These are phyloP conservation scores for Sthenelais limicola DNA, from an alignment of 2,888 invertebrate genomes.

Conservation along the genomic window DNA sequence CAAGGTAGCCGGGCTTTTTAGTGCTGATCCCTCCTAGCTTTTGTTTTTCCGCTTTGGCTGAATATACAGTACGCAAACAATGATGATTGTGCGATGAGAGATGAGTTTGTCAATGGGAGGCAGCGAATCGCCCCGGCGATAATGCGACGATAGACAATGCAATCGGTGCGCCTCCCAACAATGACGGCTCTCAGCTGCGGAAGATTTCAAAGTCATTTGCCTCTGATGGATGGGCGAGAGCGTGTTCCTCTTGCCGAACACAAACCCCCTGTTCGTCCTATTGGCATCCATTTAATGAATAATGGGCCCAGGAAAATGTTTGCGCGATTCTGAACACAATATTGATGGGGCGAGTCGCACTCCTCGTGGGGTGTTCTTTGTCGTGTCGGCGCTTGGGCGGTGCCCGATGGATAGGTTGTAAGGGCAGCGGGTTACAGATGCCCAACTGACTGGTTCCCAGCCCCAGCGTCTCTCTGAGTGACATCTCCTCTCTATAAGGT, in stretches of 20 bases:
- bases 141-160: conserved; percentile 33
- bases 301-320: conserved; percentile 4
- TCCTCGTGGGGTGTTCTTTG: no score
- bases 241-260: conserved; percentile 14
- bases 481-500: no score
- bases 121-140: conserved; percentile 1
- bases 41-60: background rate
- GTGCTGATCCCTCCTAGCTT: background rate
- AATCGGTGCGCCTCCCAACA: background rate
- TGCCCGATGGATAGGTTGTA: no score
- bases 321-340: conserved; percentile 20
- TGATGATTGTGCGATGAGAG: conserved; percentile 38
- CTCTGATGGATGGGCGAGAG: conserved; percentile 25
- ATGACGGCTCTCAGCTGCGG: conserved; percentile 17
- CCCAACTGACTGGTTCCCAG: no score
- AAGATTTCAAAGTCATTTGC: conserved; percentile 29
- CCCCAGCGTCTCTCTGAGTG: no score
- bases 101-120: conserved; percentile 23
- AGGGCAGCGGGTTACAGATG: no score
- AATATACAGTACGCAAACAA: conserved; percentile 27
- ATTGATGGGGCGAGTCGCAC: conserved; percentile 24
- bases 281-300: conserved; percentile 32
- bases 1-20: background rate
- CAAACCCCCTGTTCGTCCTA: conserved; percentile 17
- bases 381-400: no score